Evolutionary conservation across 2,888 invertebrate genomes (phyloP), one percentile per base, ranked within the genome.

Genomic region (Choristoneura rosaceana): DNA sequence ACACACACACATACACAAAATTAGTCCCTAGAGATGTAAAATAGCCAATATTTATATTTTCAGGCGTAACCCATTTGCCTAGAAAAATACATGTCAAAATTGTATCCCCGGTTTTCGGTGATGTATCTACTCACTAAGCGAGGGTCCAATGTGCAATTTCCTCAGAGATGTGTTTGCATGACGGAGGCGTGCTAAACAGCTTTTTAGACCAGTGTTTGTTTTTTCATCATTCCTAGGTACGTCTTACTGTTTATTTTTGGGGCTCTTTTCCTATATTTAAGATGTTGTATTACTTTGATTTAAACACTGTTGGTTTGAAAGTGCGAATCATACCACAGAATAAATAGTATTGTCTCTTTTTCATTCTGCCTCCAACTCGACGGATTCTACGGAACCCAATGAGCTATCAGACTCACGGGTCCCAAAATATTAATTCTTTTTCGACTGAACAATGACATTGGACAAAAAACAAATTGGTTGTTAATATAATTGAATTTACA

Each of bases 111-210:
- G 12, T 25, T 17, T 45, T 41, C 47, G 50, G 64, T 61, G 60
- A 71, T 55, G 25, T 69, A 66, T 73, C 45, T 58, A 33, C 17
- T 61, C 58, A 58, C 67, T 67, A 58, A 71, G 71, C 60, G 71
- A 71, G 71, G 71, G 71, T 71, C 66, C 55, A n/a, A 71, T 71
- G 71, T 25, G 62, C 67, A 71, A 71, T 71, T 71, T 71, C 71
- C 71, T 67, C 47, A 8, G 38, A 8, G 14, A 67, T 67, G 41
- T 43, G 71, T 71, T 67, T 71, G 62, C 58, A 71, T 71, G 71
- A 67, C 34, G 17, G 63, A 45, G 45, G 61, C 14, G n/a, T 62
- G 38, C 45, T 47, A 58, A 61, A 62, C 67, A 67, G 62, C 43
- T 45, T 66, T 71, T 65, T 61, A 52, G 65, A n/a, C 60, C 50